Conservation (phyloP, 2,797 vertebrate species). For the Synanceia verrucosa region DNA sequence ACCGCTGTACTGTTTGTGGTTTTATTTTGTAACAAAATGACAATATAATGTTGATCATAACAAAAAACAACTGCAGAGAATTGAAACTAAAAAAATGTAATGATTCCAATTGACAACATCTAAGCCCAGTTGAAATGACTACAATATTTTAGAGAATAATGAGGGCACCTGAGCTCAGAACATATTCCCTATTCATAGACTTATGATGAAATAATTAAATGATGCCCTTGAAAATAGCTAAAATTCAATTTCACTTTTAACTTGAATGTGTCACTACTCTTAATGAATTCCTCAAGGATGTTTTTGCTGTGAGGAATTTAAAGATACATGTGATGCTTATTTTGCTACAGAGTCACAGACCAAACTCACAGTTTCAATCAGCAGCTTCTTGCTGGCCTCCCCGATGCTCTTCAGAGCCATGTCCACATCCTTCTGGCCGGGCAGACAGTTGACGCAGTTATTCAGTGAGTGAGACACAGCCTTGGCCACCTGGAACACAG, state of each 20-base stretch:
- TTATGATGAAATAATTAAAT: background rate
- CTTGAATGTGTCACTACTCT: background rate
- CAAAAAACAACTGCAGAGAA: too few species aligned
- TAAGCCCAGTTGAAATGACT: background rate
- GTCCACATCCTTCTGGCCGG: constrained; percentile 98
- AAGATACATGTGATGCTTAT: background rate
- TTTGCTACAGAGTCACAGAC: background rate
- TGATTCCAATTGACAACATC: background rate
- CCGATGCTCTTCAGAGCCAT: constrained; percentile 97
- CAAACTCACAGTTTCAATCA: constrained; percentile 91
- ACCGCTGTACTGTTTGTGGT: too few species aligned
- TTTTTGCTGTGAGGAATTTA: background rate
- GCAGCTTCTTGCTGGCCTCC: constrained; percentile 98
- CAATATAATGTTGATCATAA: too few species aligned
- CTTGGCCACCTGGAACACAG: constrained; percentile 91
- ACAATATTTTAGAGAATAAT: background rate
- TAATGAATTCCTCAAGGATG: background rate
- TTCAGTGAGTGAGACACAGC: constrained; percentile 98
- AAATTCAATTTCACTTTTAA: background rate
- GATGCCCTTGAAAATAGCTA: background rate
- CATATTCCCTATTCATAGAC: background rate
- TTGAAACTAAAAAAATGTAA: background rate
- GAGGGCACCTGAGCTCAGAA: background rate
- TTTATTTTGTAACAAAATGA: too few species aligned
- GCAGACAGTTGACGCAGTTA: constrained; percentile 98